Base-by-base conservation (phyloP, 2,797 vertebrate species). In the Oophaga sylvatica region DNA sequence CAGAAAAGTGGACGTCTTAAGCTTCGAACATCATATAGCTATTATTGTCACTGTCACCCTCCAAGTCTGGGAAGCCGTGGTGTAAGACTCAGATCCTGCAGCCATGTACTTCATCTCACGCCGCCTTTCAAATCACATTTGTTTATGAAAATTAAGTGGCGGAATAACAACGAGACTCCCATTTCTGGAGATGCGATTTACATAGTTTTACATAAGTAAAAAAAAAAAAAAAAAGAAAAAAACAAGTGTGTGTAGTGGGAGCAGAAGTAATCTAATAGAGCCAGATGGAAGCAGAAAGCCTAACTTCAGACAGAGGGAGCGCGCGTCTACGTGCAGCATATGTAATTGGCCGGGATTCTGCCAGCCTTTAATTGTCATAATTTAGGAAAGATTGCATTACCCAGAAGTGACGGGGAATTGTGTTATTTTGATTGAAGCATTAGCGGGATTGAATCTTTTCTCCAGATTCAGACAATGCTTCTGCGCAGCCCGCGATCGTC, bases 81-180 rank as follows among this genome's bases (percentile, higher is more conserved):
- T 75, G 59, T 59, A 70, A 71, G 85, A 22, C 59, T 57, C 73
- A 82, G 35, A 57, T 6, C 0, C 0, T 68, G 84, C 1, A 2
- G 67, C 75, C 65, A 53, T 13, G 62, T 63, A 29, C 87, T 90
- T 75, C 22, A 53, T 71, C 59, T 26, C 80, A 60, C 75, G 56
- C 80, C 71, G 48, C 41, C 65, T 0, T 88, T 76, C 79, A 68
- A 60, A 67, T 8, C 88, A 56, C 88, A 90, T 85, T 89, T 92
- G 65, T 68, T 85, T 29, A 87, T 88, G 65, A 41, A 92, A 91
- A 92, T 85, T 82, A 91, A 90, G 75, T 71, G 76, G 63, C 70
- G 73, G 73, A 89, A 53, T 90, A 80, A 78, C 70, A 78, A 79
- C 79, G 71, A 62, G 62, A 79, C 73, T 89, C 80, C 65, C 71